Evolutionary conservation across 2,888 invertebrate species (phyloP).

Genomic region (Poecilus cupreus): DNA sequence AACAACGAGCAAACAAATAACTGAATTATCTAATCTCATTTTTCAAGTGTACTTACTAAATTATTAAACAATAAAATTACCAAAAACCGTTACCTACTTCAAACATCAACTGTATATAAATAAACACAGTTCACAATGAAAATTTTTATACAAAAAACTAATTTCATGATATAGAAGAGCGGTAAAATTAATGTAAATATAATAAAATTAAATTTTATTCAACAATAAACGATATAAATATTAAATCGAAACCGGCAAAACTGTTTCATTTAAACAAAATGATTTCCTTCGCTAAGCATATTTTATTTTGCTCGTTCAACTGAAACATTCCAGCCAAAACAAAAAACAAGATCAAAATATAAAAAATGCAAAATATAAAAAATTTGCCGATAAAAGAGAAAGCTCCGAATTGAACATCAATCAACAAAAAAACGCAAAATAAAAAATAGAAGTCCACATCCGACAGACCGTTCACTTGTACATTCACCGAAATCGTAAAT

Average conservation of each 20-base stretch:
- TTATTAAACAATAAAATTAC: no score
- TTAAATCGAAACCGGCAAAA: not conserved
- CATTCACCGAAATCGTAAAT: constrained; percentile 37
- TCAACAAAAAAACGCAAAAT: constrained; percentile 40
- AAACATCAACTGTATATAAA: no score
- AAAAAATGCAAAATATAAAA: constrained; percentile 35
- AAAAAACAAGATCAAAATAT: constrained; percentile 29
- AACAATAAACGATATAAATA: no score
- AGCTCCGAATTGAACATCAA: constrained; percentile 35
- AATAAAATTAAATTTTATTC: no score
- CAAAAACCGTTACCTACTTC: no score
- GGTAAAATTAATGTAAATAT: no score
- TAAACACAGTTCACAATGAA: no score
- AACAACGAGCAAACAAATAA: no score
- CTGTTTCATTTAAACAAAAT: not conserved
- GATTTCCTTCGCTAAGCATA: not conserved
- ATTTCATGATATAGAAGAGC: no score
- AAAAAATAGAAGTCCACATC: constrained; percentile 32
- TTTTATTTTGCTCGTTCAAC: constrained; percentile 1
- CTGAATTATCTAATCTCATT: no score
- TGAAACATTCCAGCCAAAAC: constrained; percentile 15
- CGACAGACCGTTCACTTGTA: constrained; percentile 35
- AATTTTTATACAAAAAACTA: no score
- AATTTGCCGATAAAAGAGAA: constrained; percentile 37
- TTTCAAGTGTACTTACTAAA: no score